Percentiles rank a stretch among this genome's conserved stretches.
phyloP scores from a whole-genome alignment of 2,113 vertebrate species.

The Bungarus multicinctus region DNA sequence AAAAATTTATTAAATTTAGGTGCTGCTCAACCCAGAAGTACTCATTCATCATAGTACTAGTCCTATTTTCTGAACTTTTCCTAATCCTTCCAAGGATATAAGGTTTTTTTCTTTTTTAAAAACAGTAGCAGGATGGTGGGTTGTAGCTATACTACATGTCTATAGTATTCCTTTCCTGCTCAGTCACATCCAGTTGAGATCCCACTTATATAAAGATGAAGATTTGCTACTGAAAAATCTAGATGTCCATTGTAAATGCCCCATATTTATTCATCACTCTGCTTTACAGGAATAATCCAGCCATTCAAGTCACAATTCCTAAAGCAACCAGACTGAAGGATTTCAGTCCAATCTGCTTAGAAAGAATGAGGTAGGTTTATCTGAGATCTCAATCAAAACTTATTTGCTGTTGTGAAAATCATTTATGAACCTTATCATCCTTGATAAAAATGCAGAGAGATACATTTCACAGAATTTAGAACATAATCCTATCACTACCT shows the following conservation, averaged over 20 bases:
- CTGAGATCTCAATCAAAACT: not conserved
- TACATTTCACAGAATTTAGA: not conserved
- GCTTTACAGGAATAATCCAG: not conserved
- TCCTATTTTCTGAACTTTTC: not conserved
- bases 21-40: not conserved
- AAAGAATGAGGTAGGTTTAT: not conserved
- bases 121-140: not conserved
- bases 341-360: not conserved
- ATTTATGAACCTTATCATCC: not conserved
- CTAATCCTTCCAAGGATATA: not conserved
- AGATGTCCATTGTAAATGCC: not conserved
- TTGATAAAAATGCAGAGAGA: not conserved
- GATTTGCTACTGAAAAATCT: not conserved
- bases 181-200: not conserved
- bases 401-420: constrained; percentile 5
- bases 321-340: not conserved
- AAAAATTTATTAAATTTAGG: not conserved
- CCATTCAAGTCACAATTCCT: not conserved
- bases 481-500: not conserved
- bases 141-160: not conserved
- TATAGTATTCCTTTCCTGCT: not conserved
- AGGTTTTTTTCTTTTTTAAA: not conserved
- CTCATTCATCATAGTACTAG: not conserved
- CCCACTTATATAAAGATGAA: not conserved
- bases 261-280: not conserved